These are phyloP conservation scores for Drosophila parthenogenetica DNA, from an alignment of 2,888 invertebrate genomes.

Conservation along the genomic window DNA sequence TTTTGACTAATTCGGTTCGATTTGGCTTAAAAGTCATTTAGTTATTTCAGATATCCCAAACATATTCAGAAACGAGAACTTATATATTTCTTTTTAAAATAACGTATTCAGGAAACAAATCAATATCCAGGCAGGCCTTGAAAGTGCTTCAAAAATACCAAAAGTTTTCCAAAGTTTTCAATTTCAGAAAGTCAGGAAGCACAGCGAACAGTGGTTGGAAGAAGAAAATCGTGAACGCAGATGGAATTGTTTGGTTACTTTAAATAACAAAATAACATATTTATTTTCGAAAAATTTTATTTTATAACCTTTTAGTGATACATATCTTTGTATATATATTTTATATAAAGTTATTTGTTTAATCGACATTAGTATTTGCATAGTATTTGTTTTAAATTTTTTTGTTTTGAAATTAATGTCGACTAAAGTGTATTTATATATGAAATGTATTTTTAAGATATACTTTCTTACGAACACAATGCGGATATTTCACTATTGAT, in stretches of 20 bases:
- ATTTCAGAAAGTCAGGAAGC: too few species aligned
- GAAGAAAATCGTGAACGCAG: too few species aligned
- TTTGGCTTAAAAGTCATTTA: too few species aligned
- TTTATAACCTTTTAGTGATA: slow-evolving; percentile 68
- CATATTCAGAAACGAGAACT: too few species aligned
- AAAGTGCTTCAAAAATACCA: too few species aligned
- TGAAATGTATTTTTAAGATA: slow-evolving; percentile 62
- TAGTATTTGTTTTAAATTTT: slow-evolving; percentile 24
- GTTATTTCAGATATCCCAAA: too few species aligned
- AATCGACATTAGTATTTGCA: slow-evolving; percentile 46
- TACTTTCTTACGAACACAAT: slow-evolving; percentile 71
- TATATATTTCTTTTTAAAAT: too few species aligned
- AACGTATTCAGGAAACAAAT: too few species aligned
- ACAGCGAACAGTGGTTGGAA: too few species aligned
- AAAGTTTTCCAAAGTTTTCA: too few species aligned
- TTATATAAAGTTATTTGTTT: slow-evolving; percentile 49
- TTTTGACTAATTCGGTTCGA: too few species aligned
- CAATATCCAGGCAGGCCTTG: too few species aligned
- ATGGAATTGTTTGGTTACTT: neutral
- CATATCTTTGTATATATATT: slow-evolving; percentile 49
- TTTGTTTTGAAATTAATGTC: slow-evolving; percentile 40
- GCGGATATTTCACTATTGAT: slow-evolving; percentile 64
- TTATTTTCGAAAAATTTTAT: slow-evolving; percentile 67
- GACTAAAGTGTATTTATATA: slow-evolving; percentile 50
- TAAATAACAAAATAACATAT: neutral